Evolutionary conservation across 2,888 invertebrate species (phyloP).

Genomic region (Nycteola revayana): DNA sequence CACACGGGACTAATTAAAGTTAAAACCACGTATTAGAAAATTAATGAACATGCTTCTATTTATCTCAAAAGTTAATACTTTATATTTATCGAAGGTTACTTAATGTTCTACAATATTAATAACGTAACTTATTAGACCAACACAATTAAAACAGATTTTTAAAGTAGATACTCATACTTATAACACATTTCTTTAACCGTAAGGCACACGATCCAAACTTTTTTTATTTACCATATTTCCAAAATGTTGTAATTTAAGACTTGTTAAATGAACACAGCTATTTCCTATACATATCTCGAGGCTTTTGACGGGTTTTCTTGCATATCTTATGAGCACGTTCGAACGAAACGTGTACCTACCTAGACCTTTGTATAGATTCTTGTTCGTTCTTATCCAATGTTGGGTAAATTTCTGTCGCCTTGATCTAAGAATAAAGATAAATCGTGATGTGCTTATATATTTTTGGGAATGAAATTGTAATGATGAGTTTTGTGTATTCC

Average conservation of each 20-base stretch:
- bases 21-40: no score
- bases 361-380: constrained; percentile 17
- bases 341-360: constrained; percentile 25
- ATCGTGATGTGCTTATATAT: constrained; percentile 35
- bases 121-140: no score
- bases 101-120: no score
- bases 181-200: no score
- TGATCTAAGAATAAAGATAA: constrained; percentile 29
- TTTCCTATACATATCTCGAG: constrained; percentile 16
- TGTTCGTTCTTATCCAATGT: constrained; percentile 6
- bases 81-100: no score
- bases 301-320: constrained; percentile 9
- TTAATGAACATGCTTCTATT: no score
- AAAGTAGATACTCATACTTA: no score
- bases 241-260: constrained; percentile 26
- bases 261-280: constrained; percentile 15
- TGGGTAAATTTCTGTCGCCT: constrained; percentile 14
- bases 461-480: constrained; percentile 18
- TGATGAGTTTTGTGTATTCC: constrained; percentile 24
- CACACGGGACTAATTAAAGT: no score
- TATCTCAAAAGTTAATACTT: no score
- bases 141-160: no score
- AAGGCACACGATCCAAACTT: constrained; percentile 23
- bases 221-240: constrained; percentile 8
- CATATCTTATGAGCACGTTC: constrained; percentile 27